phyloP scores from a whole-genome alignment of 2,888 invertebrate species.

The Polietes domitor region DNA sequence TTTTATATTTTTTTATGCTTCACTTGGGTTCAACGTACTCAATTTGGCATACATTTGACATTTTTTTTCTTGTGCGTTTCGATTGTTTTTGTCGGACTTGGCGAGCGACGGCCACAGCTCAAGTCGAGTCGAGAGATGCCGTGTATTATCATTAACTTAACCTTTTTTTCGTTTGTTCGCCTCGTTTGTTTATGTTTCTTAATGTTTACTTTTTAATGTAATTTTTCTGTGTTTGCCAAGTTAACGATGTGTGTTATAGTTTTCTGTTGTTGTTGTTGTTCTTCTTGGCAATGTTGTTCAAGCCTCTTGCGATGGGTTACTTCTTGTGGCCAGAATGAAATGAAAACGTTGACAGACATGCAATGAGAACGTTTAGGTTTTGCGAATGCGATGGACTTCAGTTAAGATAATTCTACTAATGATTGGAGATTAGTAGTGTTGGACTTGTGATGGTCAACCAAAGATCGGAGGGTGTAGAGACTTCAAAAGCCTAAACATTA shows the following conservation, averaged over 20 bases:
- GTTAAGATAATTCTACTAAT: too few relatives aligned
- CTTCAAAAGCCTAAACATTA: too few relatives aligned
- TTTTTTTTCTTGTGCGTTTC: slow-evolving; percentile 56
- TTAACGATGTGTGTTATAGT: slow-evolving; percentile 42
- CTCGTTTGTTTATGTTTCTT: slow-evolving; percentile 35
- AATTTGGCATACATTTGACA: slow-evolving; percentile 70
- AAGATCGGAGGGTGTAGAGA: too few relatives aligned
- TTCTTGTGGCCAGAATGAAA: background rate
- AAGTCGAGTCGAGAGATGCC: slow-evolving; percentile 10
- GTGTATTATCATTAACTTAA: slow-evolving; percentile 27
- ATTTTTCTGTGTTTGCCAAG: slow-evolving; percentile 53
- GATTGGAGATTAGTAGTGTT: background rate
- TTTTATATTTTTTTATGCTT: slow-evolving; percentile 62
- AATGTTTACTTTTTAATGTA: slow-evolving; percentile 32
- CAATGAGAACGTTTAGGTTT: background rate
- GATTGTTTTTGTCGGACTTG: slow-evolving; percentile 42
- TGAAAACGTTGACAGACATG: slow-evolving; percentile 6
- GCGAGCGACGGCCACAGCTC: background rate
- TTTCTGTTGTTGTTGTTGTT: slow-evolving; percentile 32
- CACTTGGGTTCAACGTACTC: slow-evolving; percentile 68
- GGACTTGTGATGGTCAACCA: too few relatives aligned
- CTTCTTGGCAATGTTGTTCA: background rate
- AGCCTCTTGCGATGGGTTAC: background rate
- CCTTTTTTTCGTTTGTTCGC: slow-evolving; percentile 12
- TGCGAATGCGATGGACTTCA: background rate